Conservation (phyloP, 2,113 vertebrate genomes). For the Takifugu bimaculatus region DNA sequence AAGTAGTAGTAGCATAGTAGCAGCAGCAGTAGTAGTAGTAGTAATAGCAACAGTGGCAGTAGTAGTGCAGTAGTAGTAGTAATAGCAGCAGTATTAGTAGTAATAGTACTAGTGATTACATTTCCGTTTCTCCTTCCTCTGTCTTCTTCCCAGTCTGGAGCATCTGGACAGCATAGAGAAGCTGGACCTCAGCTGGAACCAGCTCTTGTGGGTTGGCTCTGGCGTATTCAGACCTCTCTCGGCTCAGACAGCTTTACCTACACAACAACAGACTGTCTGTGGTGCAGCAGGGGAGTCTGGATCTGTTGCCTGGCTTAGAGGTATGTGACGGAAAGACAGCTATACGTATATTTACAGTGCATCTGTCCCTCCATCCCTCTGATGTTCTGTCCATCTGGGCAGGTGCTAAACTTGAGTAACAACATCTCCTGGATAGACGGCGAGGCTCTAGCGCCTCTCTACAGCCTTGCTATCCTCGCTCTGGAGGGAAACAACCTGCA, state of each 20-base stretch:
- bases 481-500: slow-evolving; percentile 67
- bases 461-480: slow-evolving; percentile 61
- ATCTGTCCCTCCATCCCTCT: slow-evolving; percentile 6
- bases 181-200: slow-evolving; percentile 58
- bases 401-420: slow-evolving; percentile 67
- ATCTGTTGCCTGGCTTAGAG: slow-evolving; percentile 74
- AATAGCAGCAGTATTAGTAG: no score
- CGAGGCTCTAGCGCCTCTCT: slow-evolving; percentile 64
- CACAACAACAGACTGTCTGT: slow-evolving; percentile 59
- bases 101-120: no score
- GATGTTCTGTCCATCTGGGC: neutral
- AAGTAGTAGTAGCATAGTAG: no score
- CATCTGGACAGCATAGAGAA: slow-evolving; percentile 68
- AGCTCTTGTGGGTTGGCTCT: slow-evolving; percentile 30
- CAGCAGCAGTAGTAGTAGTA: no score
- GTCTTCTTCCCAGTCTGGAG: slow-evolving; percentile 46
- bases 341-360: neutral
- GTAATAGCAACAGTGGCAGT: no score
- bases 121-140: neutral
- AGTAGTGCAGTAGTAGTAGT: no score
- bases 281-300: slow-evolving; percentile 60
- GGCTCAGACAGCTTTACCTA: slow-evolving; percentile 71
- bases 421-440: slow-evolving; percentile 70
- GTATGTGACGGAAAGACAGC: slow-evolving; percentile 12
- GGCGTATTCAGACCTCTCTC: slow-evolving; percentile 67